Percentiles rank a stretch among this genome's conserved stretches.
Conservation (phyloP, 1,140 invertebrate species). For the Drosophila repletoides region DNA sequence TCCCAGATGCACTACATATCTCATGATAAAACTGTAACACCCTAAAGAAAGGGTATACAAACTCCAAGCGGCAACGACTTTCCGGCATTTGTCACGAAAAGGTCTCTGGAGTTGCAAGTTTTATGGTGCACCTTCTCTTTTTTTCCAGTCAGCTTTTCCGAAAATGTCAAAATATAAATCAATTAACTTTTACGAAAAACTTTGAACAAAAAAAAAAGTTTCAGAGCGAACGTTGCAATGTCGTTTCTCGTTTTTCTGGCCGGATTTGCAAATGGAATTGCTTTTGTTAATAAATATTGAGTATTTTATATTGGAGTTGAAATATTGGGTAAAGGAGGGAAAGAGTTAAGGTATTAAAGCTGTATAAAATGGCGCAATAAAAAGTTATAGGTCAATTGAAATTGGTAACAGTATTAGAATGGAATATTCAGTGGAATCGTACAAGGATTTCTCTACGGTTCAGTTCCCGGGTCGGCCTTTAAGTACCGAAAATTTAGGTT, state of each 20-base stretch:
- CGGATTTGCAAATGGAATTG: not conserved
- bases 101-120: constrained; percentile 62
- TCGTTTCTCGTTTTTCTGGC: too few relatives aligned
- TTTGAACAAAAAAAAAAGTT: constrained; percentile 48
- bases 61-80: constrained; percentile 26
- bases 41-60: too few relatives aligned
- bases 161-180: constrained; percentile 78
- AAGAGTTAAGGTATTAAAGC: too few relatives aligned
- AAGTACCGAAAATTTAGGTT: too few relatives aligned
- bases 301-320: too few relatives aligned
- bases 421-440: not conserved
- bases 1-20: too few relatives aligned
- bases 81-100: constrained; percentile 72
- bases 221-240: constrained; percentile 41
- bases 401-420: too few relatives aligned
- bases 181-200: constrained; percentile 68
- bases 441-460: not conserved
- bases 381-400: too few relatives aligned
- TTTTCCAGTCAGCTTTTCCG: constrained; percentile 9
- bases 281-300: not conserved
- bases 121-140: constrained; percentile 49
- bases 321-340: too few relatives aligned
- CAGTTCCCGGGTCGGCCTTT: too few relatives aligned
- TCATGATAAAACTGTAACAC: too few relatives aligned
- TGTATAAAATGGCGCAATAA: too few relatives aligned